A percentile compares a stretch with the other conserved stretches of the same genome.
phyloP scores from a whole-genome alignment of 2,797 vertebrate genomes.

The Fringilla coelebs region DNA sequence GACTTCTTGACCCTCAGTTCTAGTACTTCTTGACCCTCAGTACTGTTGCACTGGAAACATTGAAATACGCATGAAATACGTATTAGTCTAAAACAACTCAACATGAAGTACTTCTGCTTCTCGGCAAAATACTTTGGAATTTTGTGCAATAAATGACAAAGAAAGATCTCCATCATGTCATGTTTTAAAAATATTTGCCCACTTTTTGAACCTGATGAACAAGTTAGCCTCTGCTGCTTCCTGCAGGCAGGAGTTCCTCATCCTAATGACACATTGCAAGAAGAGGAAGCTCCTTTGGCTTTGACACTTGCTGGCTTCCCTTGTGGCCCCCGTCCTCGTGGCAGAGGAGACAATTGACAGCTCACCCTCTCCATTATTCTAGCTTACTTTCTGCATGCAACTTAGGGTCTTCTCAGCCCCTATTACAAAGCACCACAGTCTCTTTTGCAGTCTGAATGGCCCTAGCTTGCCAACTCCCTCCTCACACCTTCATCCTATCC shows the following conservation, averaged over 20 bases:
- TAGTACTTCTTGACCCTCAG: background rate
- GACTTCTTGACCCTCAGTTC: background rate
- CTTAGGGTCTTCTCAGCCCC: background rate
- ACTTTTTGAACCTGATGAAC: background rate
- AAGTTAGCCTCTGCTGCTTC: background rate
- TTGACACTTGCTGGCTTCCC: background rate
- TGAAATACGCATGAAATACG: background rate
- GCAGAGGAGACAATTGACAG: background rate
- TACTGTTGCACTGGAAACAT: background rate
- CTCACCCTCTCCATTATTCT: background rate
- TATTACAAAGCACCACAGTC: accelerated
- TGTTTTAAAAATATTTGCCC: background rate
- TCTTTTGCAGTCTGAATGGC: background rate
- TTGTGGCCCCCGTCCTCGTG: accelerated
- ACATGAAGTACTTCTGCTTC: background rate
- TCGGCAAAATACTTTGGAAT: background rate
- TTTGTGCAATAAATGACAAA: background rate
- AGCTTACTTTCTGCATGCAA: background rate
- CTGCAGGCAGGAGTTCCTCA: background rate
- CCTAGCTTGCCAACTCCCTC: background rate
- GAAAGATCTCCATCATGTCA: background rate
- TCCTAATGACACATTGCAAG: background rate
- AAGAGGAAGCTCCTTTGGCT: background rate
- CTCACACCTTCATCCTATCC: background rate
- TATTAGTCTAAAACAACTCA: background rate